phyloP scores from a whole-genome alignment of 1,140 invertebrate genomes.

The Drosophila tani region DNA sequence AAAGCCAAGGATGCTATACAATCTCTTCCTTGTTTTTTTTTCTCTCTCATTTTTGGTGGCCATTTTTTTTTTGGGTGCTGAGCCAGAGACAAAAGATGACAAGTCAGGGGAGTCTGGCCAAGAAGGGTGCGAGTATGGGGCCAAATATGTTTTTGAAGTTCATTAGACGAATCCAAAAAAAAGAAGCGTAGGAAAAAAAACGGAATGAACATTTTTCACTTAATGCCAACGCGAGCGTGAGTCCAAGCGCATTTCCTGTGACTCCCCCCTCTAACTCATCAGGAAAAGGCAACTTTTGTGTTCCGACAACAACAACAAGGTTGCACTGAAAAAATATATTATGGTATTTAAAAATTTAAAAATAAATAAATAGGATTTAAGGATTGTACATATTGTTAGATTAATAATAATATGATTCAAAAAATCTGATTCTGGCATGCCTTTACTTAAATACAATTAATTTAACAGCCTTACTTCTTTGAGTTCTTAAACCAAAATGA shows the following conservation, averaged over 20 bases:
- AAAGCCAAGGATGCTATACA: conserved; percentile 73
- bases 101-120: conserved; percentile 48
- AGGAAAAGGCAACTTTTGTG: conserved; percentile 77
- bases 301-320: conserved; percentile 51
- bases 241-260: conserved; percentile 62
- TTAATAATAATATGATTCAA: no score
- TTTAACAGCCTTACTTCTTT: not conserved
- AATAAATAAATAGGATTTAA: no score
- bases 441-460: no score
- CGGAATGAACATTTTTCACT: conserved; percentile 73
- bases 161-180: conserved; percentile 79
- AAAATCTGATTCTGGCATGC: no score
- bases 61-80: conserved; percentile 62
- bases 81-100: conserved; percentile 78
- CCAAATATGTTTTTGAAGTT: conserved; percentile 84
- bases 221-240: conserved; percentile 71
- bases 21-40: conserved; percentile 43
- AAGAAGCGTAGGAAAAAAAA: conserved; percentile 18
- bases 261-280: conserved; percentile 32
- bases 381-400: no score
- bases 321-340: not conserved
- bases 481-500: not conserved
- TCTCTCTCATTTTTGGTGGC: conserved; percentile 32
- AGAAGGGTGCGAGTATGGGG: conserved; percentile 23
- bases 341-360: no score